phyloP scores from a whole-genome alignment of 2,888 invertebrate genomes.

The Drosophila yooni region DNA sequence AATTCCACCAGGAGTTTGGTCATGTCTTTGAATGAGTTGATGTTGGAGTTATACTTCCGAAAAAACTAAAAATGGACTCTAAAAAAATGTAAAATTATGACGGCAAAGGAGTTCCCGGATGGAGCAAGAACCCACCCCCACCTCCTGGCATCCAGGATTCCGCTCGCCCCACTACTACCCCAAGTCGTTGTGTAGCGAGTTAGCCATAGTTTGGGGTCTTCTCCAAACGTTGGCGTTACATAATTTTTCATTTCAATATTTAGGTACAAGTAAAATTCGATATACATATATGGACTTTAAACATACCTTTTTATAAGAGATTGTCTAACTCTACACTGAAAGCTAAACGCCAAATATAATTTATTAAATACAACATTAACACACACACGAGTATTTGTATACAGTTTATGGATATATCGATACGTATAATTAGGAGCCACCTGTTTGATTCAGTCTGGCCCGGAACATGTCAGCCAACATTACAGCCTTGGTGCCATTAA shows the following conservation, averaged over 20 bases:
- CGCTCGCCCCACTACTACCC: too few relatives aligned
- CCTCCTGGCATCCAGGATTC: too few relatives aligned
- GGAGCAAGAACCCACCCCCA: too few relatives aligned
- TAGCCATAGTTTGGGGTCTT: too few relatives aligned
- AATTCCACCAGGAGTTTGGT: too few relatives aligned
- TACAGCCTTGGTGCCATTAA: conserved; percentile 87
- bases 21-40: too few relatives aligned
- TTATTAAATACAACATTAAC: conserved; percentile 49
- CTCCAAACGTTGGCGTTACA: too few relatives aligned
- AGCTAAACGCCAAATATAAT: conserved; percentile 27
- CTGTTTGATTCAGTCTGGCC: conserved; percentile 82
- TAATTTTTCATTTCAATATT: background rate
- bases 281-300: background rate
- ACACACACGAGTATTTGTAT: background rate
- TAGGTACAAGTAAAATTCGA: background rate
- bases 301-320: background rate
- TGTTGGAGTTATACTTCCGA: too few relatives aligned
- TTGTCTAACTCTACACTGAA: background rate
- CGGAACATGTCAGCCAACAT: conserved; percentile 86
- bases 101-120: too few relatives aligned
- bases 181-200: too few relatives aligned
- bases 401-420: background rate
- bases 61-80: too few relatives aligned
- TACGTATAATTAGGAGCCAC: conserved; percentile 9
- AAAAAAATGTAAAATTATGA: too few relatives aligned